phyloP scores from a whole-genome alignment of 2,888 invertebrate species.

The Luffia ferchaultella region DNA sequence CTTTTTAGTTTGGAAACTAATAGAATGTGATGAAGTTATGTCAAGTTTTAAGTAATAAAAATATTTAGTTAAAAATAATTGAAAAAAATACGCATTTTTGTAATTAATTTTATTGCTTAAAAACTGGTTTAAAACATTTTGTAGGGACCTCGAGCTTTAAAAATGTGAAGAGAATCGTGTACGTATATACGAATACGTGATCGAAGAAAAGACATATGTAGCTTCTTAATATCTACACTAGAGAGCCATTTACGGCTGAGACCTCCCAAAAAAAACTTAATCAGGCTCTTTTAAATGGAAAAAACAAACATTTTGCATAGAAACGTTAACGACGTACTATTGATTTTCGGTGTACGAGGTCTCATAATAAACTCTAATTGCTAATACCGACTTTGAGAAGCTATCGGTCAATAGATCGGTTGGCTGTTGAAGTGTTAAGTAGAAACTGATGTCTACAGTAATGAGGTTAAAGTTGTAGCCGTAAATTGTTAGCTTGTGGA shows the following conservation, averaged over 20 bases:
- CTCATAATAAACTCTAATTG: not conserved
- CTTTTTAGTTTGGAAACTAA: too few relatives aligned
- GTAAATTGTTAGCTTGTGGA: not conserved
- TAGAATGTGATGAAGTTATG: too few relatives aligned
- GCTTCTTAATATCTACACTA: too few relatives aligned
- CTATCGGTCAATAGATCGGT: not conserved
- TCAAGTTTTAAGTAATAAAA: too few relatives aligned
- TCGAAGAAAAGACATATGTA: too few relatives aligned
- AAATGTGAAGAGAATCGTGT: too few relatives aligned
- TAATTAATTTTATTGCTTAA: too few relatives aligned
- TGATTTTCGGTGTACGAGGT: not conserved
- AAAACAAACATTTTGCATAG: not conserved
- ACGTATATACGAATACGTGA: too few relatives aligned
- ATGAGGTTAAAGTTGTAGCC: not conserved
- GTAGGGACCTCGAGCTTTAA: too few relatives aligned
- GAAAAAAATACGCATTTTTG: too few relatives aligned
- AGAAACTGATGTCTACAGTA: not conserved
- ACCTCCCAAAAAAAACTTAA: not conserved
- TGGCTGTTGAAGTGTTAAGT: not conserved
- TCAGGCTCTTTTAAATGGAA: not conserved
- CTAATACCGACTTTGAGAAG: not conserved
- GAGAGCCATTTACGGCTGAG: not conserved
- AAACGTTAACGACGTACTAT: not conserved
- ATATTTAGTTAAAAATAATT: too few relatives aligned
- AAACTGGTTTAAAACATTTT: too few relatives aligned